Base-by-base conservation (phyloP, 2,113 vertebrate genomes). In the Ondatra zibethicus region DNA sequence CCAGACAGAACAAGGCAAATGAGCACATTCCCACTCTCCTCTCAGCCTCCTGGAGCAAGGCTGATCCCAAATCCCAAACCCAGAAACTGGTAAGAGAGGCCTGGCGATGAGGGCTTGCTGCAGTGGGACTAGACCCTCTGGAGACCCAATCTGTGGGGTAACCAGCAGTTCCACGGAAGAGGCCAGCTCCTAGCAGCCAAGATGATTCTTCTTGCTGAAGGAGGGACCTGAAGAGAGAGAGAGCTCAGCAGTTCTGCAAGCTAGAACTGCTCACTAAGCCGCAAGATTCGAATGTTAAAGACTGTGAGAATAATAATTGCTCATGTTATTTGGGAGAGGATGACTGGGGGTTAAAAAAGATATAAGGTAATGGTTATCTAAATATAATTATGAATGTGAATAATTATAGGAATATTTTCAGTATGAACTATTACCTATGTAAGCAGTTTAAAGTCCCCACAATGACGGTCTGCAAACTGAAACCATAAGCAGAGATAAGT, bases 41-140 rank as follows among this genome's bases (percentile, higher is more conserved):
- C 68, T 76, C 25, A 94, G 75, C 61, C 58, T 89, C 92, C 84
- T 96, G 36, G 92, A 96, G 73, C 5, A 55, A 92, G 73, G 5
- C 11, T 93, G 16, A 80, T 77, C 36, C 89, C 68, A 87, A 73
- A 75, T 86, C 39, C 10, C 45, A 80, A n/a, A n/a, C 52, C 39
- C 73, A 12, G 42, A 36, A 95, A 65, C 70, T 80, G 17, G 45
- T 17, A 70, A 91, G 27, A 47, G 31, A n/a, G 52, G 77, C 11
- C 31, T 66, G 39, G 52, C 29, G 21, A 61, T 27, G 58, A 90
- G 93, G n/a, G 42, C 85, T 39, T 55, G 29, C 42, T 47, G 2
- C 1, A 11, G 27, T 6, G 25, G 66, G 45, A 8, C 0, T 52
- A 39, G 42, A 27, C 17, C 9, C 25, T 10, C 91, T 27, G 58